Conservation (phyloP, 1,140 invertebrate genomes). For the Drosophila sp. region DNA sequence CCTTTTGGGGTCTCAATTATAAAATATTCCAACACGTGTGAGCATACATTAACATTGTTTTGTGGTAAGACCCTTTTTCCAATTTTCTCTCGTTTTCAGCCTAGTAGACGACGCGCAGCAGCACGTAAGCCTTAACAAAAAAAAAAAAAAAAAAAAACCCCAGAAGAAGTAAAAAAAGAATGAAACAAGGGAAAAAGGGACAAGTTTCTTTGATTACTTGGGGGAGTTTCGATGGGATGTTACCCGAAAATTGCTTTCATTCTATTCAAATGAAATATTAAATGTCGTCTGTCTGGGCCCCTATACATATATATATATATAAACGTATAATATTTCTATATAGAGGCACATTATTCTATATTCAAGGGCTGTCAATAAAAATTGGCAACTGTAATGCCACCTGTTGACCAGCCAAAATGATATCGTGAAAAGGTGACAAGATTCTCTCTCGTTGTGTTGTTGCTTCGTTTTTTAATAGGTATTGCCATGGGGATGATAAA, state of each 20-base stretch:
- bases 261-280: constrained; percentile 11
- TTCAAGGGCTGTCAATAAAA: constrained; percentile 8
- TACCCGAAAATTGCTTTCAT: constrained; percentile 6
- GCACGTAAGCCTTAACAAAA: background rate
- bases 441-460: background rate
- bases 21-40: constrained; percentile 10
- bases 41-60: constrained; percentile 13
- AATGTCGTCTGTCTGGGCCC: constrained; percentile 6
- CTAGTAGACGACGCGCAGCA: background rate
- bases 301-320: background rate
- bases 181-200: constrained; percentile 22
- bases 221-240: constrained; percentile 4
- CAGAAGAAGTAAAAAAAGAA: background rate
- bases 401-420: constrained; percentile 9
- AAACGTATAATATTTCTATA: background rate
- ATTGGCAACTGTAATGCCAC: constrained; percentile 8
- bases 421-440: constrained; percentile 6
- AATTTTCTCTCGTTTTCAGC: background rate
- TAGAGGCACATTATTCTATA: background rate
- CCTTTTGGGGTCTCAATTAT: constrained; percentile 10
- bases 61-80: background rate
- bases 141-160: background rate
- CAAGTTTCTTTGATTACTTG: constrained; percentile 34
- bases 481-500: background rate
- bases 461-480: background rate